These are phyloP conservation scores for Syngnathus rostellatus DNA, from an alignment of 2,797 vertebrate species.

Conservation along the genomic window DNA sequence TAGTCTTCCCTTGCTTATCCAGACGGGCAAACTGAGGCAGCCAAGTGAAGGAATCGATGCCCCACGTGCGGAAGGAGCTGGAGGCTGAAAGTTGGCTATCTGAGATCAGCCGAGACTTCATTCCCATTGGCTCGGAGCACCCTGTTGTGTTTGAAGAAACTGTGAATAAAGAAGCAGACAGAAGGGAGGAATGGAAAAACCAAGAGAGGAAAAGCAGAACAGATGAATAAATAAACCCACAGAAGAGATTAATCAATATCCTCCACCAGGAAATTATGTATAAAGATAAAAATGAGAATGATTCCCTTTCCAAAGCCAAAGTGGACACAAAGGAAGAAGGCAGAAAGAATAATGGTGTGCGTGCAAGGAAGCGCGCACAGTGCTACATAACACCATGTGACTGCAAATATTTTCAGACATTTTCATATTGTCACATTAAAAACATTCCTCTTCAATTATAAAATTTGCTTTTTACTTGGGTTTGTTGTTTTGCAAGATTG, in stretches of 20 bases:
- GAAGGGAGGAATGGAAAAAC: slow-evolving; percentile 2
- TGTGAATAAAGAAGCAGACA: slow-evolving; percentile 57
- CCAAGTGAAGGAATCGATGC: slow-evolving; percentile 88
- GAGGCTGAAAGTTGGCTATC: slow-evolving; percentile 84
- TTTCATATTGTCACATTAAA: neutral
- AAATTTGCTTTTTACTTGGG: neutral
- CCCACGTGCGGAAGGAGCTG: slow-evolving; percentile 85
- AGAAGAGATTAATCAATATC: slow-evolving; percentile 20
- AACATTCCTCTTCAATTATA: neutral
- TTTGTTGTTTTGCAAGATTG: neutral
- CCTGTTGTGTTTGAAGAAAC: slow-evolving; percentile 82
- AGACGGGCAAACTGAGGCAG: slow-evolving; percentile 82
- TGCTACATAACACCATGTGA: neutral
- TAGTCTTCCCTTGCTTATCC: slow-evolving; percentile 88
- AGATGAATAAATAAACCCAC: slow-evolving; percentile 36
- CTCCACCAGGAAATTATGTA: slow-evolving; percentile 8
- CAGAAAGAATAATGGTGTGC: neutral
- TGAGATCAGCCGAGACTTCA: slow-evolving; percentile 81
- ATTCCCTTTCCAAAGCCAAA: slow-evolving; percentile 11
- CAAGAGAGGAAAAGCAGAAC: slow-evolving; percentile 10
- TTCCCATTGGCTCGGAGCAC: slow-evolving; percentile 85
- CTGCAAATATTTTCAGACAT: neutral
- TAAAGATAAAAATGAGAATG: neutral
- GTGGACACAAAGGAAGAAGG: slow-evolving; percentile 2
- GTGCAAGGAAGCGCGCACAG: neutral